Evolutionary conservation across 2,888 invertebrate genomes (phyloP), one percentile per base, ranked within the genome.

Genomic region (Lamellibrachia satsuma): DNA sequence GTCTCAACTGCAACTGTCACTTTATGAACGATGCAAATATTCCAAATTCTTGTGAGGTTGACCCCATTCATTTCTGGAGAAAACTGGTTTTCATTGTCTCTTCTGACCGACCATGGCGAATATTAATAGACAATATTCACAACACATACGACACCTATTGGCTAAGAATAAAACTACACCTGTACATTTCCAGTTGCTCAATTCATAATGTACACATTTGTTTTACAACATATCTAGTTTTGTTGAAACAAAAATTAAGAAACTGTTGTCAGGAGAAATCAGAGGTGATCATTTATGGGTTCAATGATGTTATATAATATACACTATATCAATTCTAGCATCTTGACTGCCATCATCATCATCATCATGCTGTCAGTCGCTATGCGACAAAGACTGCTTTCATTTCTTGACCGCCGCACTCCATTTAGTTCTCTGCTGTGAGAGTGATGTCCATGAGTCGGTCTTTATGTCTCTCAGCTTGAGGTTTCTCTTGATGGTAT

Each of bases 1-100:
- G 95, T 91, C n/a, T 91, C 51, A 22, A 22, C 39, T 92, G 60
- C 27, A 27, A 90, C 90, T 39, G 15, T 39, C 51, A 91, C 11
- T 52, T 75, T 39, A 57, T n/a, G 15, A n/a, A 51, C 75, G 90
- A 52, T 11, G 75, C 75, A 15, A 11, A 75, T 22, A 75, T 75
- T 75, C 75, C 75, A 6, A 22, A 22, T 55, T 39, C 39, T 39
- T 1, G 55, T 55, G 55, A 1, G 9, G 9, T 55, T 55, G 55
- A 9, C 8, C 9, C 55, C 39, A 39, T 39, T 39, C 39, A 39
- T 55, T 55, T 55, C 9, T 55, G 55, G 9, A 9, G 55, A 55
- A 55, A 55, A 55, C 9, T 9, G 9, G 55, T 55, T 55, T 55
- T 55, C n/a, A 22, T 22, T 3, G 15, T 75, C 75, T 15, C n/a